Conservation (phyloP, 2,888 invertebrate species). For the Zygaena filipendulae region DNA sequence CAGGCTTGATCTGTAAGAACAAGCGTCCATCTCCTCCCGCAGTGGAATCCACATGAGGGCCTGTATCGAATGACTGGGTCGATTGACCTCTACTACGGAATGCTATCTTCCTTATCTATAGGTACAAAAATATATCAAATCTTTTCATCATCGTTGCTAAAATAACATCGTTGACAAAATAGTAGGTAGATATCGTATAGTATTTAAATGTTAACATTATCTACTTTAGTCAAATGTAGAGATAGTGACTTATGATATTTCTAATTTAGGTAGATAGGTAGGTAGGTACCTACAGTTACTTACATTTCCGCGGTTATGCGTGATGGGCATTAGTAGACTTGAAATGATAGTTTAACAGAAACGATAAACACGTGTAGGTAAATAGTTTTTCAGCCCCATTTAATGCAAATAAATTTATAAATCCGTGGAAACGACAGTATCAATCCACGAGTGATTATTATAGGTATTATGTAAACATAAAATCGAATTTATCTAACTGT, state of each 20-base stretch:
- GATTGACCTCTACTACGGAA: constrained; percentile 60
- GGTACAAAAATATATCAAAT: constrained; percentile 13
- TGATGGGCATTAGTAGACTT: constrained; percentile 56
- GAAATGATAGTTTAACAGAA: too few species aligned
- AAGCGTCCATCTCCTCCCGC: constrained; percentile 46
- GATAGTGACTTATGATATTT: too few species aligned
- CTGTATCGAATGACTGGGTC: constrained; percentile 53
- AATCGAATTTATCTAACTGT: too few species aligned
- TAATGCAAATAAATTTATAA: constrained; percentile 38
- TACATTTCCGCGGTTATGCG: constrained; percentile 58
- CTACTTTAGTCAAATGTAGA: too few species aligned
- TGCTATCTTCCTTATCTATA: constrained; percentile 52
- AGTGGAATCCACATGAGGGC: constrained; percentile 31
- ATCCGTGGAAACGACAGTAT: constrained; percentile 51
- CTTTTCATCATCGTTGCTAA: too few species aligned
- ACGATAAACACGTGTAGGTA: too few species aligned
- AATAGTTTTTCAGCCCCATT: too few species aligned
- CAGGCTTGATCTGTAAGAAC: constrained; percentile 59
- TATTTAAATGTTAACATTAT: background rate
- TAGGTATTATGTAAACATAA: too few species aligned
- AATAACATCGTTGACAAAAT: too few species aligned
- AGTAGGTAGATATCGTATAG: background rate
- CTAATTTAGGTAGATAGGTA: too few species aligned
- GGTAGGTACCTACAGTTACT: constrained; percentile 25
- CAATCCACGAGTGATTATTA: too few species aligned